Evolutionary conservation across 2,797 vertebrate species (phyloP).

Genomic region (Enteromius viviparus): DNA sequence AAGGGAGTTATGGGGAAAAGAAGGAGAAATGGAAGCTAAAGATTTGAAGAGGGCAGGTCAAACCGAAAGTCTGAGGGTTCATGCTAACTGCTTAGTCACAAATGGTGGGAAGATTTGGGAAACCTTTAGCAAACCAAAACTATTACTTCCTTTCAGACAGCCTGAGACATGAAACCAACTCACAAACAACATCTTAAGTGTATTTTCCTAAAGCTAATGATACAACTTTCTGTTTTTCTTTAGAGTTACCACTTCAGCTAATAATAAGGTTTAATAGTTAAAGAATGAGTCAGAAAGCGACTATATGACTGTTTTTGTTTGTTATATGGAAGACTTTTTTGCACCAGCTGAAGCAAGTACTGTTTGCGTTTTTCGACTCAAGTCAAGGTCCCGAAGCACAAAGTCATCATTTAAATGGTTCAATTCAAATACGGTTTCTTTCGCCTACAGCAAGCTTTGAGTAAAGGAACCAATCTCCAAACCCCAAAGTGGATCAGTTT

Average conservation of each 20-base stretch:
- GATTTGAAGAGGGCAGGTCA: background rate
- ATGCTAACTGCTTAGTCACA: background rate
- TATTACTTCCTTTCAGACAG: background rate
- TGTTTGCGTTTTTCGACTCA: constrained; percentile 13
- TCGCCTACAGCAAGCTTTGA: constrained; percentile 11
- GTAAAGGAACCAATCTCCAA: background rate
- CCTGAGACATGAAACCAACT: background rate
- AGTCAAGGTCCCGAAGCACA: constrained; percentile 1
- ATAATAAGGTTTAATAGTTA: background rate
- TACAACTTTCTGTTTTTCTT: background rate
- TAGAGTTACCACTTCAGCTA: background rate
- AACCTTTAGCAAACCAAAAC: background rate
- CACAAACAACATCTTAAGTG: background rate
- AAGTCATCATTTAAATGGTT: constrained; percentile 20
- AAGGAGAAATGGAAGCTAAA: background rate
- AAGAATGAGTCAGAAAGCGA: background rate
- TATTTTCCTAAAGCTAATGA: background rate
- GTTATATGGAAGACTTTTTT: background rate
- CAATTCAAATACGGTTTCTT: constrained; percentile 3
- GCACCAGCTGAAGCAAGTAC: constrained; percentile 14
- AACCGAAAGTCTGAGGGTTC: background rate
- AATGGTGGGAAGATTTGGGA: background rate
- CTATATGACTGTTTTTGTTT: background rate
- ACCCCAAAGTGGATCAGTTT: background rate
- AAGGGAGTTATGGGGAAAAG: background rate